Evolutionary conservation across 2,113 vertebrate species (phyloP).

Genomic region (Nycticebus coucang): DNA sequence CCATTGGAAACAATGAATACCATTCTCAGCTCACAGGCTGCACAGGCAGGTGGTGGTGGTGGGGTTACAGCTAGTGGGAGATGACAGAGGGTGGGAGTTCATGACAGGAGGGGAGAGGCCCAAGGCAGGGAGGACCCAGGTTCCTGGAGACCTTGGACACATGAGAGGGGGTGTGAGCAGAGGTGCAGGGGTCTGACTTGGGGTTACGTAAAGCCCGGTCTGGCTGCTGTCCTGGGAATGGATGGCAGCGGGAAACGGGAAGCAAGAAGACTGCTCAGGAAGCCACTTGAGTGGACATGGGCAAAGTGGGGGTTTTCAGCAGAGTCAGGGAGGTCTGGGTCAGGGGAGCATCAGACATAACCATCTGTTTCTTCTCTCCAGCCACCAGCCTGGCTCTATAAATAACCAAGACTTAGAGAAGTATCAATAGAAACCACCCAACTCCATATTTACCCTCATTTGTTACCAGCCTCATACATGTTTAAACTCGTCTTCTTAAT

Average conservation of each 20-base stretch:
- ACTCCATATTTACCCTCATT: neutral
- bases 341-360: neutral
- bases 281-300: neutral
- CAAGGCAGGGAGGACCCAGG: neutral
- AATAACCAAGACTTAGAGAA: no score
- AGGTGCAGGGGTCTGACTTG: neutral
- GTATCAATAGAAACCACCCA: neutral
- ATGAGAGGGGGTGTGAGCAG: no score
- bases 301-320: neutral
- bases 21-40: neutral
- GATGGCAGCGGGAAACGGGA: neutral
- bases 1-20: neutral
- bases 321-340: neutral
- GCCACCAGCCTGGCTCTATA: neutral
- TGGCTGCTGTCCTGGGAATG: neutral
- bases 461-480: neutral
- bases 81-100: neutral
- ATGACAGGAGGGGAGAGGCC: no score
- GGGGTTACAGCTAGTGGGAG: neutral
- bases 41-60: neutral
- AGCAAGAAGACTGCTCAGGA: neutral
- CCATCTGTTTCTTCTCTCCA: neutral
- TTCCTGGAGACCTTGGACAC: neutral
- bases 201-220: neutral
- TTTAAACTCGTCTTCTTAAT: neutral